Evolutionary conservation across 37 sponge, comb jelly and placozoan genomes (phyloP), one percentile per base, ranked within the genome.

Genomic region (Halisarca cf. caerulea): DNA sequence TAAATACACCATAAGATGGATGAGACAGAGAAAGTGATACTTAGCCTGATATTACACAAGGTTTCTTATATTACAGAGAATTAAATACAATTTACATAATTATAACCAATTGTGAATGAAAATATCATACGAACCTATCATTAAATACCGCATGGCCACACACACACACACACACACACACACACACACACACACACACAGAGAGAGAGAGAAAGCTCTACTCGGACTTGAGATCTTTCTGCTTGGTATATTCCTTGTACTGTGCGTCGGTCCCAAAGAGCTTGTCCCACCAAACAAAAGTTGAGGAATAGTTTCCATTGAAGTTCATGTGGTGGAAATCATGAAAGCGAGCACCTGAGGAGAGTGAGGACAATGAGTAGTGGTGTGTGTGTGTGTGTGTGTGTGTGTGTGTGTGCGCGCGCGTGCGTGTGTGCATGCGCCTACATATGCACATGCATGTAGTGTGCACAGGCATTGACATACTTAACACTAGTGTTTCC

Each of bases 271-370:
- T 95, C 51, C 96, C 96, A 78, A 95, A 92, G 36, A 92, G 36
- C 89, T 87, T 84, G 85, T 95, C 96, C 96, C 96, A 95, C 88
- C 88, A 95, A 43, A 64, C 28, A 53, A 95, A 95, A 0, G 93
- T 89, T 41, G 88, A 87, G 59, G 83, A 78, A 79, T 92, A 95
- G 86, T 95, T 95, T 0, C 96, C 96, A 70, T 78, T 92, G 84
- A 95, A 95, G 83, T 95, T 95, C 88, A 82, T 81, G 86, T 95
- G 96, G 72, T 95, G 96, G 51, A 95, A 95, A 66, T 95, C 96
- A 77, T 95, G 96, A 40, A 86, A 95, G 27, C 87, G 55, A 23
- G 92, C 89, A 86, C 94, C 94, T 94, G 70, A 15, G 30, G 64
- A 62, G 30, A 23, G 45, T 33, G 40, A 71, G 38, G 15, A 61